These are phyloP conservation scores for Epizoanthus illoricatus DNA, from an alignment of 92 coral and sea anemone species.

Conservation along the genomic window DNA sequence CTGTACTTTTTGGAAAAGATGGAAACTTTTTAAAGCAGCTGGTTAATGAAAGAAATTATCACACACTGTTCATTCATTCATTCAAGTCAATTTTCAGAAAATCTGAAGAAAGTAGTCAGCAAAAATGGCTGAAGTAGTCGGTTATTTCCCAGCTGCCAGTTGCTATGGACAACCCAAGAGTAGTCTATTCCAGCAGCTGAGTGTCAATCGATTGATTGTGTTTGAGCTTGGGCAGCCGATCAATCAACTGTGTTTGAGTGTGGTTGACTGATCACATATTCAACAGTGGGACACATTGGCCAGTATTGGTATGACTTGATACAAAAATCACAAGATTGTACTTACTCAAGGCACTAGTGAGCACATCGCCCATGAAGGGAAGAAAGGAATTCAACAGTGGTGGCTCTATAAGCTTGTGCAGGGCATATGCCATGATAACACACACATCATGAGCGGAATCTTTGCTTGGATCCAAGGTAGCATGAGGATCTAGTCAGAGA, in stretches of 20 bases:
- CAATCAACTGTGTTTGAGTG: too few relatives aligned
- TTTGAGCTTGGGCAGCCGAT: background rate
- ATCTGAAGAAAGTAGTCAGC: too few relatives aligned
- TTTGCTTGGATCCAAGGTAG: conserved; percentile 63
- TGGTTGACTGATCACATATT: background rate
- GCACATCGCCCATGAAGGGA: conserved; percentile 89
- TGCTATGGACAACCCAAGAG: too few relatives aligned
- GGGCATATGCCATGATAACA: conserved; percentile 83
- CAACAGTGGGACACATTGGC: background rate
- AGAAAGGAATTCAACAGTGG: conserved; percentile 82
- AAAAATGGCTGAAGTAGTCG: too few relatives aligned
- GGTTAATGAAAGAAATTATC: background rate
- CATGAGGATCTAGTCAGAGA: conserved; percentile 67
- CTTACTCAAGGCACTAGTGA: conserved; percentile 95
- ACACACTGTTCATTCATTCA: too few relatives aligned
- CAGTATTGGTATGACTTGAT: background rate
- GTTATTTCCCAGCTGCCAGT: too few relatives aligned
- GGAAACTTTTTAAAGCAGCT: background rate
- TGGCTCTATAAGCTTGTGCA: conserved; percentile 78
- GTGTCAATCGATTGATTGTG: too few relatives aligned
- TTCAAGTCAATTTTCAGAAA: too few relatives aligned
- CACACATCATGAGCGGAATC: conserved; percentile 81
- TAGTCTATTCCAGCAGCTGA: too few relatives aligned
- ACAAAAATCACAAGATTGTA: background rate
- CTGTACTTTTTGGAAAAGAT: too few relatives aligned